A percentile compares a stretch with the other conserved stretches of the same genome.
Conservation (phyloP, 2,888 invertebrate species). For the Ennomos quercinarius region DNA sequence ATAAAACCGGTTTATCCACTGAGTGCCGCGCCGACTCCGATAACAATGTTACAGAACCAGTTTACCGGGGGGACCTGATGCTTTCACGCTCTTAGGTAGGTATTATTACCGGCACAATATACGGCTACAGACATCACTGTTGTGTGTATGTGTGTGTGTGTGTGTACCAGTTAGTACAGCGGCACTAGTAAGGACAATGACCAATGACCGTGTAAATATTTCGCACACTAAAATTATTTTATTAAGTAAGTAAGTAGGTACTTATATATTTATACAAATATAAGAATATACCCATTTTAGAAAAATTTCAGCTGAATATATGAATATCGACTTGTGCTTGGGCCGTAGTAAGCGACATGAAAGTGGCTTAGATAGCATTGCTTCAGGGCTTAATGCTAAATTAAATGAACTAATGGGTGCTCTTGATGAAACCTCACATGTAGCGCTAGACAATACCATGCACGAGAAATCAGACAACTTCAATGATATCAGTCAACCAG, state of each 20-base stretch:
- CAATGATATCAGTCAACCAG: conserved; percentile 5
- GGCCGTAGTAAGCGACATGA: conserved; percentile 53
- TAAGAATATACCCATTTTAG: too few species aligned
- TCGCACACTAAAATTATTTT: too few species aligned
- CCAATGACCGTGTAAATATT: background rate
- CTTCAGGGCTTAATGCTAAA: conserved; percentile 8
- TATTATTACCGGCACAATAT: conserved; percentile 27
- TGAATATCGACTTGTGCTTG: conserved; percentile 33
- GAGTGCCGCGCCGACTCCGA: conserved; percentile 41
- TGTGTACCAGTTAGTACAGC: conserved; percentile 2
- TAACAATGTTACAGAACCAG: conserved; percentile 43
- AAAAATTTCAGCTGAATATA: conserved; percentile 13
- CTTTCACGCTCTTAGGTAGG: conserved; percentile 45
- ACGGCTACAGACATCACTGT: conserved; percentile 22
- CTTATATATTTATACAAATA: too few species aligned
- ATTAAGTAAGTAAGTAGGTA: too few species aligned
- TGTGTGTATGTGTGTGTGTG: conserved; percentile 3
- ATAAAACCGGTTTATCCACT: conserved; percentile 71
- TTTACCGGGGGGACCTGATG: conserved; percentile 44
- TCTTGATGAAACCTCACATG: conserved; percentile 2
- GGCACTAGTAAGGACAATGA: conserved; percentile 9
- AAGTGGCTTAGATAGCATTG: conserved; percentile 47
- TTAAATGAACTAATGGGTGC: conserved; percentile 3
- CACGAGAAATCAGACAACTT: conserved; percentile 3
- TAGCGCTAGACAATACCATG: conserved; percentile 1